Conservation (phyloP, 2,888 invertebrate species). For the Hetaerina titia region DNA sequence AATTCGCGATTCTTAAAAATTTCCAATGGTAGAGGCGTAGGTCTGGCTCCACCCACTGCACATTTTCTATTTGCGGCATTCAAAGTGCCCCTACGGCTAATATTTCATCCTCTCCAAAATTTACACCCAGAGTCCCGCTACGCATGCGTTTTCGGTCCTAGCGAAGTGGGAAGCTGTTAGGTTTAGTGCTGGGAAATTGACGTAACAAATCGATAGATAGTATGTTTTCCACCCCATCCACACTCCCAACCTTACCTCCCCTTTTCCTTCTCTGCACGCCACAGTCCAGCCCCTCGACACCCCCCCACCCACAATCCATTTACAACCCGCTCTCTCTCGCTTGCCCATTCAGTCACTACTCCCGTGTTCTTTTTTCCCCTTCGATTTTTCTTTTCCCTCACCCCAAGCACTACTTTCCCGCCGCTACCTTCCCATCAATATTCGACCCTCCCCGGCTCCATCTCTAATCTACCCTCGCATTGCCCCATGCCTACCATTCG, state of each 20-base stretch:
- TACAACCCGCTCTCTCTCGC: not conserved
- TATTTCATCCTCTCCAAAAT: constrained; percentile 52
- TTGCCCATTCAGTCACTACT: not conserved
- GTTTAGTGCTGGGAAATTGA: constrained; percentile 50
- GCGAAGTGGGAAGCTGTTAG: constrained; percentile 63
- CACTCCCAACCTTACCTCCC: not conserved
- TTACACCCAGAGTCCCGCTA: not conserved
- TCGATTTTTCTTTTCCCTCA: not conserved
- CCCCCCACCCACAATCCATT: not conserved
- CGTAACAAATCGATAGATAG: constrained; percentile 63
- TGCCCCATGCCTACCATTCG: constrained; percentile 49
- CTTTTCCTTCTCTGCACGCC: not conserved
- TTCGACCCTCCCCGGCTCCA: not conserved
- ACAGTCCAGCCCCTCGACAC: constrained; percentile 13
- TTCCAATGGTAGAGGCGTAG: not conserved
- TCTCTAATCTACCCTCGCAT: constrained; percentile 51
- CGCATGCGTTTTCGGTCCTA: constrained; percentile 26
- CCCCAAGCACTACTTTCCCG: constrained; percentile 16
- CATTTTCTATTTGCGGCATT: constrained; percentile 13
- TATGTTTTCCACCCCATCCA: constrained; percentile 47
- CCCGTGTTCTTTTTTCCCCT: not conserved
- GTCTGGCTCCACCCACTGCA: not conserved
- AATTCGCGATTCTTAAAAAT: not conserved
- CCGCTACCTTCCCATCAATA: constrained; percentile 60
- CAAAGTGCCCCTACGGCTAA: not conserved